phyloP scores from a whole-genome alignment of 2,797 vertebrate genomes.

The Anas bernieri region DNA sequence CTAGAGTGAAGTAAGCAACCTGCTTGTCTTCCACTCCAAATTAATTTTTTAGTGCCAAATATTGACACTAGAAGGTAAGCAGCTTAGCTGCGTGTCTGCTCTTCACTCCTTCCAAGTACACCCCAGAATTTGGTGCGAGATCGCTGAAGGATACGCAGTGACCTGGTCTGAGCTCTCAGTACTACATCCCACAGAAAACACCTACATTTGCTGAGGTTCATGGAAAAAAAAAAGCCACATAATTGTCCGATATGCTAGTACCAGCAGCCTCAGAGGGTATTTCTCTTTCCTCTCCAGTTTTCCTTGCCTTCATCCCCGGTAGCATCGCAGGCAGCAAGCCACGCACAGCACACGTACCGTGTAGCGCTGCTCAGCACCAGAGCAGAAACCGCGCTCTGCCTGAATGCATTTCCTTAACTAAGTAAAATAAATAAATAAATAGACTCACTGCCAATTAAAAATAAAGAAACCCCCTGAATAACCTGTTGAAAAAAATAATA shows the following conservation, averaged over 20 bases:
- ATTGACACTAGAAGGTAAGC: conserved; percentile 26
- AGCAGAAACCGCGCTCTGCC: not conserved
- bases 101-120: not conserved
- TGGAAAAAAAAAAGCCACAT: not conserved
- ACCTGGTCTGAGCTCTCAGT: not conserved
- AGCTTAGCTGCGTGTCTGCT: not conserved
- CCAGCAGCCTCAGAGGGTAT: not conserved
- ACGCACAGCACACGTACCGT: not conserved
- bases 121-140: not conserved
- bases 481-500: conserved; percentile 69
- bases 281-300: not conserved
- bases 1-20: not conserved
- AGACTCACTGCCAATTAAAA: not conserved
- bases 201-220: not conserved
- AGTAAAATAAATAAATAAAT: not conserved
- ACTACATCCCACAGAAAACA: not conserved
- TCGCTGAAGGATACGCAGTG: not conserved
- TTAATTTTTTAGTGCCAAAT: conserved; percentile 41
- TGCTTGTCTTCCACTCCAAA: not conserved
- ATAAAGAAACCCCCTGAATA: not conserved
- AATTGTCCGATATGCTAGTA: not conserved
- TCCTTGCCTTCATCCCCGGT: not conserved
- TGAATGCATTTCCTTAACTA: too few relatives aligned
- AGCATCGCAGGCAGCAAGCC: not conserved
- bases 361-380: not conserved